These are phyloP conservation scores for Cydia strobilella DNA, from an alignment of 1,140 invertebrate species.

Conservation along the genomic window DNA sequence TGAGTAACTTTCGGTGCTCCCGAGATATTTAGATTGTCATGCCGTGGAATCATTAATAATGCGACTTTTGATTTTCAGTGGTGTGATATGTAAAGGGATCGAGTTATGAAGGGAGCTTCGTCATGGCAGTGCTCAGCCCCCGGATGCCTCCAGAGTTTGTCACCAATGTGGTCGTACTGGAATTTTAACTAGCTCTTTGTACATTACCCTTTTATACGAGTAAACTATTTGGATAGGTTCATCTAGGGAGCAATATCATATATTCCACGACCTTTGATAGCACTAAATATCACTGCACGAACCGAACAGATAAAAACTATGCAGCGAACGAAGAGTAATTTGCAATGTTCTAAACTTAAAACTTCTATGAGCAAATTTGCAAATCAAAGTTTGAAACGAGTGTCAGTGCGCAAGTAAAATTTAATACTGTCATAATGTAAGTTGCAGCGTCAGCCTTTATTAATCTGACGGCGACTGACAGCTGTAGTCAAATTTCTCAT, in stretches of 20 bases:
- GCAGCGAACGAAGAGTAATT: background rate
- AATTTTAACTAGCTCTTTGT: conserved; percentile 79
- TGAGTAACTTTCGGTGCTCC: conserved; percentile 58
- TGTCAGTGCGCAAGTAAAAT: conserved; percentile 37
- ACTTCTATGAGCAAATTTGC: background rate
- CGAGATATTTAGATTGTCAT: conserved; percentile 77
- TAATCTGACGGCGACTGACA: conserved; percentile 78
- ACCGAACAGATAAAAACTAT: background rate
- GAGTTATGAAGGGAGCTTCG: conserved; percentile 63
- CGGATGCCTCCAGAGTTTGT: conserved; percentile 74
- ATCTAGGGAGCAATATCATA: conserved; percentile 63
- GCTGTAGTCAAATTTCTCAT: conserved; percentile 79
- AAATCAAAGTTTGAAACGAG: conserved; percentile 32
- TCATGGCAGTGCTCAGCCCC: conserved; percentile 63
- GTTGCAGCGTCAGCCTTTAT: conserved; percentile 77
- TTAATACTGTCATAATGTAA: conserved; percentile 64
- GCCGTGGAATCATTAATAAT: conserved; percentile 75
- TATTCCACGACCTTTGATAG: conserved; percentile 60
- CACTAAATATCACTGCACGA: background rate
- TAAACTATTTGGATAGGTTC: conserved; percentile 74
- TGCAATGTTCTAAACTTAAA: conserved; percentile 15
- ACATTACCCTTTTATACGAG: conserved; percentile 69
- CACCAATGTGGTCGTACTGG: conserved; percentile 73
- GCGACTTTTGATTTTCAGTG: conserved; percentile 78
- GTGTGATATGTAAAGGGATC: conserved; percentile 74